Conservation (phyloP, 2,797 vertebrate genomes). For the Sphenodon punctatus region DNA sequence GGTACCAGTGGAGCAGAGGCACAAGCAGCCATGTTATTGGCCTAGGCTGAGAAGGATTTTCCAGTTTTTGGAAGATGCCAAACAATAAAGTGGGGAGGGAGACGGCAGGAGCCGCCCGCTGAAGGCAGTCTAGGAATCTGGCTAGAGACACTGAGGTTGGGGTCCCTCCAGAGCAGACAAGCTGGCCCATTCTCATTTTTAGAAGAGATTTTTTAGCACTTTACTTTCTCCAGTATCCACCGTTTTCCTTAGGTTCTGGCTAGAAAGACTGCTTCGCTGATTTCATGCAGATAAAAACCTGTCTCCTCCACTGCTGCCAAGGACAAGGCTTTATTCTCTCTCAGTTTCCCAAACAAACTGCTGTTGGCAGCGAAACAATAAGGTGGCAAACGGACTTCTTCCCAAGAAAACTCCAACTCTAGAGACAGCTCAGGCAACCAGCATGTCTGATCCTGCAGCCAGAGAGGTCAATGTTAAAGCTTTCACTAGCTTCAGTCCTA, state of each 20-base stretch:
- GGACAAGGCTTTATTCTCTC: neutral
- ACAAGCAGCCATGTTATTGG: too few relatives aligned
- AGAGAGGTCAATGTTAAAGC: neutral
- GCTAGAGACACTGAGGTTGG: too few relatives aligned
- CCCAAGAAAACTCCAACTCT: neutral
- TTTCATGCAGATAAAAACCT: neutral
- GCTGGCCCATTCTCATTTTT: neutral
- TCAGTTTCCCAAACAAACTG: neutral
- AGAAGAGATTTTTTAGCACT: neutral
- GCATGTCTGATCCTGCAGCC: neutral
- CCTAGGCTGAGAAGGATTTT: neutral
- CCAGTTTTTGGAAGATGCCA: neutral
- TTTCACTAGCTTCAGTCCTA: neutral
- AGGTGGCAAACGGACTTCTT: conserved; percentile 1
- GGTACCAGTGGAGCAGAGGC: neutral
- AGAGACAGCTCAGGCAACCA: neutral
- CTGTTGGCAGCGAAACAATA: neutral
- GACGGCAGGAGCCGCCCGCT: neutral
- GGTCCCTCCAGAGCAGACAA: neutral
- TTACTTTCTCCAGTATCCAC: neutral
- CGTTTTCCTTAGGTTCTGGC: neutral
- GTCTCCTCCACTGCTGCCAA: neutral
- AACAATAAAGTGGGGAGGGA: neutral
- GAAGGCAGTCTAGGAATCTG: neutral
- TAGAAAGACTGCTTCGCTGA: neutral